Percentiles rank a stretch among this genome's conserved stretches.
These are phyloP conservation scores for Psylliodes chrysocephalus DNA, from an alignment of 2,888 invertebrate species.

Conservation along the genomic window DNA sequence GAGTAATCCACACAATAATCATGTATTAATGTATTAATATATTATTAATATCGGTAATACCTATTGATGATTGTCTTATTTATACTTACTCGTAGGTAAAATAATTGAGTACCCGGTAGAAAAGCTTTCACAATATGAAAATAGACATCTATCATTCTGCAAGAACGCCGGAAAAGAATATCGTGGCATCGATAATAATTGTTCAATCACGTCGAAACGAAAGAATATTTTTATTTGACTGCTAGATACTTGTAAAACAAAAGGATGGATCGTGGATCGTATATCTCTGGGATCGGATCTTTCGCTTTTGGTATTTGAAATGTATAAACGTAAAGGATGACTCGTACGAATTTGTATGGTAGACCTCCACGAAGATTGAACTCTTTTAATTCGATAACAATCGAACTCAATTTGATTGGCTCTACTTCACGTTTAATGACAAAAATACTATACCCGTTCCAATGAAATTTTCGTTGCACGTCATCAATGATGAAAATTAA, in stretches of 20 bases:
- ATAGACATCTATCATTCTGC: not conserved
- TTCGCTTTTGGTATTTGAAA: not conserved
- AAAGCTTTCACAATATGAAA: not conserved
- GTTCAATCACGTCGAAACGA: not conserved
- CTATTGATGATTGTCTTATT: no score
- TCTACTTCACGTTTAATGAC: no score
- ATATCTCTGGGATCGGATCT: not conserved
- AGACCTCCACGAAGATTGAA: not conserved
- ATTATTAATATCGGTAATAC: no score
- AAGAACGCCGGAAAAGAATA: not conserved
- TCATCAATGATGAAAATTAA: no score
- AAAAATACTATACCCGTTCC: no score
- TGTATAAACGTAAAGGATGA: not conserved
- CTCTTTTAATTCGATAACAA: not conserved
- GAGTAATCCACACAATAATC: no score
- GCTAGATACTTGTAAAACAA: not conserved
- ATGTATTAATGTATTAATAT: no score
- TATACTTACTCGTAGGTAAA: no score
- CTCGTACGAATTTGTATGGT: not conserved
- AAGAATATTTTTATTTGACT: not conserved
- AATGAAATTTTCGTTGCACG: no score
- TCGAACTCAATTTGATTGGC: not conserved
- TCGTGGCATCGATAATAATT: not conserved
- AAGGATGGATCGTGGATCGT: no score
- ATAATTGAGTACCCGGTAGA: no score